Evolutionary conservation across 2,888 invertebrate species (phyloP).

Genomic region (Pristionchus arcanus): DNA sequence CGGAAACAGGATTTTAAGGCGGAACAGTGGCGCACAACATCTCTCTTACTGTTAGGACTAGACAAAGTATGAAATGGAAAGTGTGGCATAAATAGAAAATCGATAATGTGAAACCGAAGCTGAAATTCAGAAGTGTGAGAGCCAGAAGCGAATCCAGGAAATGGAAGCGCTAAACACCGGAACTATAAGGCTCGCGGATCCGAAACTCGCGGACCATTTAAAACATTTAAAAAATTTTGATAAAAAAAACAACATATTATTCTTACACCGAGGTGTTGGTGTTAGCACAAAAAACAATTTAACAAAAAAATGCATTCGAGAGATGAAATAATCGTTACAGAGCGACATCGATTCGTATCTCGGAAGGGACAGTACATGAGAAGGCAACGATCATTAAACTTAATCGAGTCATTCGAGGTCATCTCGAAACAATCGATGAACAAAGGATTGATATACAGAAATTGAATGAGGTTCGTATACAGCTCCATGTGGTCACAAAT

Average conservation of each 20-base stretch:
- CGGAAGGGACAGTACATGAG: slow-evolving; percentile 59
- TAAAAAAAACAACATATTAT: too few species aligned
- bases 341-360: slow-evolving; percentile 22
- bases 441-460: slow-evolving; percentile 65
- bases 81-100: not conserved
- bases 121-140: slow-evolving; percentile 35
- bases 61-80: too few species aligned
- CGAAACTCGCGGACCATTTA: not conserved
- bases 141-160: slow-evolving; percentile 12
- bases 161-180: not conserved
- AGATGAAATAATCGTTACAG: not conserved
- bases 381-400: slow-evolving; percentile 69
- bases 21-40: not conserved
- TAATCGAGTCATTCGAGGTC: slow-evolving; percentile 66
- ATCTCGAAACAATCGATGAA: slow-evolving; percentile 63
- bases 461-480: slow-evolving; percentile 57
- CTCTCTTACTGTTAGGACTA: not conserved
- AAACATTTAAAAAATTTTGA: not conserved
- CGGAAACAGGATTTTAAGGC: not conserved
- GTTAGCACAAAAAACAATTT: not conserved
- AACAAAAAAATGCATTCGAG: not conserved
- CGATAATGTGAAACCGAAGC: not conserved
- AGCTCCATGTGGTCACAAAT: too few species aligned
- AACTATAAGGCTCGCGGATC: too few species aligned
- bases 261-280: too few species aligned